Base-by-base conservation (phyloP, 2,113 vertebrate genomes). In the Toxostoma redivivum region DNA sequence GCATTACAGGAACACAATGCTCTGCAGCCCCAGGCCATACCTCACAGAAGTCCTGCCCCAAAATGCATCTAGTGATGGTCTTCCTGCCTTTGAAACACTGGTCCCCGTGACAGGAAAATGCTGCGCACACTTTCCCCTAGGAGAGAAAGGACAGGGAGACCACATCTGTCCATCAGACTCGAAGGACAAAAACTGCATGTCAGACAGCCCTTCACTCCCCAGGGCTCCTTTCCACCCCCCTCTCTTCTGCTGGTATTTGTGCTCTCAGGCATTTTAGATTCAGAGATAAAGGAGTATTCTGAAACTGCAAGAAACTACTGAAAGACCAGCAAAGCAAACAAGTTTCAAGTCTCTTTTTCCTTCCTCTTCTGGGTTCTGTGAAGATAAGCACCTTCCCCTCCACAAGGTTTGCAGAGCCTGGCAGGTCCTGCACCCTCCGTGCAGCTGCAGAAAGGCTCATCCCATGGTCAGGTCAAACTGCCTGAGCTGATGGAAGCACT, bases 121-220 rank as follows among this genome's bases (percentile, higher is more conserved):
- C 53, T 45, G 93, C 50, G 30, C 98, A 99, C 93, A 97, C 97
- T 33, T 98, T 98, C 30, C 96, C 97, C 98, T 98, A 4, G 22
- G 89, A 92, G 79, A 92, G 21, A 86, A 86, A 93, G 56, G 64
- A 7, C 3, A 5, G 40, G 54, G 16, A 40, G 62, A 54, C 10
- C 11, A 4, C 8, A 27, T 10, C 2, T 14, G 5, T 17, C n/a
- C 33, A 33, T 44, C 16, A 3, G 64, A 40, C 33, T 19, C 3
- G 0, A n/a, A n/a, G 50, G 70, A 33, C 28, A 37, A 54, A 73
- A 69, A 20, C 23, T 57, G 66, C 56, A 6, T 50, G 64, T 65
- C 10, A 33, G 45, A 12, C 53, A 86, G 66, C 42, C 28, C 28
- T 84, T 56, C 16, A 4, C 15, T 70, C 33, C 19, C 0, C 0